Percentiles rank a stretch among this genome's conserved stretches.
These are phyloP conservation scores for Neria commutata DNA, from an alignment of 2,888 invertebrate species.

Conservation along the genomic window DNA sequence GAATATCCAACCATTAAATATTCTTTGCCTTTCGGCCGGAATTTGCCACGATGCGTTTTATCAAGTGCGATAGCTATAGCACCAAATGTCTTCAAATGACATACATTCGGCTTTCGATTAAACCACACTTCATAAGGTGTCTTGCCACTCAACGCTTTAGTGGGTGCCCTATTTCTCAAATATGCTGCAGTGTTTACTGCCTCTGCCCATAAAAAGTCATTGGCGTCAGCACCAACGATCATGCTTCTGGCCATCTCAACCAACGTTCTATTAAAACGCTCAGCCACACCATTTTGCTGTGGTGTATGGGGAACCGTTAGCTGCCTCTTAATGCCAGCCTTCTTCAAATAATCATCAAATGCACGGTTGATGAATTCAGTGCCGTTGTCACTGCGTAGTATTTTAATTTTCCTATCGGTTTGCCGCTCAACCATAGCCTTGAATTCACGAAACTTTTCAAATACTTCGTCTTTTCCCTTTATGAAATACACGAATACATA, in stretches of 20 bases:
- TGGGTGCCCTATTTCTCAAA: constrained; percentile 21
- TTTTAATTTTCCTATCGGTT: constrained; percentile 23
- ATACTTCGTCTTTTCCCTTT: constrained; percentile 27
- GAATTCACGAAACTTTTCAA: constrained; percentile 25
- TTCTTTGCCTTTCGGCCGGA: not conserved
- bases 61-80: not conserved
- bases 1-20: constrained; percentile 6
- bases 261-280: constrained; percentile 19
- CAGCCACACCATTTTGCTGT: constrained; percentile 31
- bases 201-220: constrained; percentile 35
- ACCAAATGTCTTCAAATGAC: constrained; percentile 3
- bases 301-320: constrained; percentile 24
- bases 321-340: constrained; percentile 26
- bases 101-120: not conserved
- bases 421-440: constrained; percentile 15
- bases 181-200: constrained; percentile 29
- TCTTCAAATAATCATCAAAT: constrained; percentile 25
- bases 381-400: constrained; percentile 24
- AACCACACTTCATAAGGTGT: constrained; percentile 17
- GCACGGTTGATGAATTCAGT: constrained; percentile 20
- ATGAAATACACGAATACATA: constrained; percentile 27
- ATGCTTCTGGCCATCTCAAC: constrained; percentile 36
- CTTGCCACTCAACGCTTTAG: constrained; percentile 7
- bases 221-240: constrained; percentile 34
- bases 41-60: not conserved